Conservation (phyloP, 2,888 invertebrate species). For the Acanthosepion lycidas region DNA sequence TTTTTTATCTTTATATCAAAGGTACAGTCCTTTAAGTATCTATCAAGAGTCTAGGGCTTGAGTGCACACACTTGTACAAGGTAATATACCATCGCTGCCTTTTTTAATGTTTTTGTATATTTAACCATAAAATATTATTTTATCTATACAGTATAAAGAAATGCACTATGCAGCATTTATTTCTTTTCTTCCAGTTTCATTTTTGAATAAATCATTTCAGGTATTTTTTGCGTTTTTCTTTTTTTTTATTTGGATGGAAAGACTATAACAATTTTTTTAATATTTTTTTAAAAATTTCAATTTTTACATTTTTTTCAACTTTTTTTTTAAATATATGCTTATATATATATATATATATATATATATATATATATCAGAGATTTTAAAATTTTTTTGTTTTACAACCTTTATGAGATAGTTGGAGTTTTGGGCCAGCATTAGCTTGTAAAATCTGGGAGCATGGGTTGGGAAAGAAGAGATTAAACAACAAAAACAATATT, state of each 20-base stretch:
- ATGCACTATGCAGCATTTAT: neutral
- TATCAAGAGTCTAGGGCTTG: neutral
- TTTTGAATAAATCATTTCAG: neutral
- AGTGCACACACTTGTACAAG: neutral
- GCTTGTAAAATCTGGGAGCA: neutral
- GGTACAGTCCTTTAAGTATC: neutral
- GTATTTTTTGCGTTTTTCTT: neutral
- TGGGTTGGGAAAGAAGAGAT: neutral
- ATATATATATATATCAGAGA: neutral
- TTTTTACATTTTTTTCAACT: neutral
- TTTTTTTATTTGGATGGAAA: constrained; percentile 33
- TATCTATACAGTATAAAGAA: neutral
- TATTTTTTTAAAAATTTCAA: neutral
- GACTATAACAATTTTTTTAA: constrained; percentile 8
- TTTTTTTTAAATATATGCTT: neutral
- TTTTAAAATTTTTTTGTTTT: neutral
- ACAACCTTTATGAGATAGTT: neutral
- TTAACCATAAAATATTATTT: constrained; percentile 4
- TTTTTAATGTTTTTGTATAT: constrained; percentile 20
- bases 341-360: too few relatives aligned
- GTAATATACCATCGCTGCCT: constrained; percentile 25
- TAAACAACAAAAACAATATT: constrained; percentile 33
- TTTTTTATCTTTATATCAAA: neutral
- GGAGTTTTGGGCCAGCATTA: constrained; percentile 9
- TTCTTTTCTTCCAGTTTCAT: neutral